phyloP scores from a whole-genome alignment of 2,888 invertebrate species.

The Lamellibrachia satsuma region DNA sequence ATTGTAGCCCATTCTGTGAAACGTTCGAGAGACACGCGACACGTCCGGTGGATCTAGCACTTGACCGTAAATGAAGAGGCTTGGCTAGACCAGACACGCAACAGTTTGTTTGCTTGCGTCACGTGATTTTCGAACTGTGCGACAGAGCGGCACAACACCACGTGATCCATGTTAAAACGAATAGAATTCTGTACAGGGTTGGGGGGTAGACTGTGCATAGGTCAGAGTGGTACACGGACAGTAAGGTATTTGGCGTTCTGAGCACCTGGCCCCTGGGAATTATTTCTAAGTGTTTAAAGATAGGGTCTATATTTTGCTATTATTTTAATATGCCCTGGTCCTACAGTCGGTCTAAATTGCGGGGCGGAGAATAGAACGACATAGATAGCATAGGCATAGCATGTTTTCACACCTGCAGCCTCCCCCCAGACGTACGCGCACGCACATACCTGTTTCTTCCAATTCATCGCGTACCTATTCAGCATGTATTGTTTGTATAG shows the following conservation, averaged over 20 bases:
- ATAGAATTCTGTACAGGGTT: neutral
- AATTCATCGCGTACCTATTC: neutral
- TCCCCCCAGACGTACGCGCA: neutral
- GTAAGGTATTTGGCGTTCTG: neutral
- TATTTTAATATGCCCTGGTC: no score
- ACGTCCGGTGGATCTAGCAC: neutral
- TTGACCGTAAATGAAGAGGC: neutral
- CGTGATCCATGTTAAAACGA: neutral
- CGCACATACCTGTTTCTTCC: neutral
- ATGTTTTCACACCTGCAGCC: no score
- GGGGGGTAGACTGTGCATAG: neutral
- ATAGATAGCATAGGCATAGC: no score
- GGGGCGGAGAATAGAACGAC: no score
- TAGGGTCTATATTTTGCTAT: neutral
- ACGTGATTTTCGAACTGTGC: neutral
- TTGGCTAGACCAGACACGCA: neutral
- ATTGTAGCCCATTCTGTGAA: slow-evolving; percentile 60
- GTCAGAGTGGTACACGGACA: neutral
- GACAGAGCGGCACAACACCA: neutral
- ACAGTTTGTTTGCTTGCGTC: neutral
- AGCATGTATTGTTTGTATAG: no score
- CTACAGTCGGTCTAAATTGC: no score
- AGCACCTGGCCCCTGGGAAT: neutral
- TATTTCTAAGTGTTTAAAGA: neutral
- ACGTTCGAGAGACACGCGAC: neutral